A percentile compares a stretch with the other conserved stretches of the same genome.
Evolutionary conservation across 2,113 vertebrate species (phyloP).

Genomic region (Arizona elegans): DNA sequence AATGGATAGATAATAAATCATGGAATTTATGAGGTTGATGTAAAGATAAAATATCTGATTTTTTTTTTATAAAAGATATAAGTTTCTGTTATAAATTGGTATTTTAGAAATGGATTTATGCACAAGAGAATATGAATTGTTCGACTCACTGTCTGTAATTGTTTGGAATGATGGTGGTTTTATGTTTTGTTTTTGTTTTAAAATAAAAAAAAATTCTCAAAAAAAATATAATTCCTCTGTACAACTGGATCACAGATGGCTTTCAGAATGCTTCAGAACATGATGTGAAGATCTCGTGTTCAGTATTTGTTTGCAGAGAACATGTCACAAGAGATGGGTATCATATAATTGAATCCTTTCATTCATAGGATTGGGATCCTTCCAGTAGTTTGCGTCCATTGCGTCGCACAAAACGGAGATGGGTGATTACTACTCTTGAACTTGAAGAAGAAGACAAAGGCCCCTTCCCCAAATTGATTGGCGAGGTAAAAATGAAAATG

Average conservation of each 20-base stretch:
- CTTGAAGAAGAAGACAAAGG: slow-evolving; percentile 74
- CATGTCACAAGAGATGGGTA: background rate
- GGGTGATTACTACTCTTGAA: slow-evolving; percentile 79
- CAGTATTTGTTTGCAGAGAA: background rate
- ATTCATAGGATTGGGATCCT: background rate
- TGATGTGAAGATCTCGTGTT: background rate
- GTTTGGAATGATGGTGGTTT: no score
- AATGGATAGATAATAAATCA: no score
- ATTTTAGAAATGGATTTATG: no score
- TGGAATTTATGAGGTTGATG: no score
- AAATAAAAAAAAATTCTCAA: no score
- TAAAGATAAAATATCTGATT: no score
- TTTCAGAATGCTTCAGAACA: background rate
- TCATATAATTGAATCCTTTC: background rate
- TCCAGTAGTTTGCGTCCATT: slow-evolving; percentile 41
- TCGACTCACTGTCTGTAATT: no score
- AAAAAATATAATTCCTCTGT: no score
- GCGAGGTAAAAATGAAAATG: slow-evolving; percentile 59
- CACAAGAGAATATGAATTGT: no score
- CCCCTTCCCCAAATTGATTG: slow-evolving; percentile 67
- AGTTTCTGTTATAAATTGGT: no score
- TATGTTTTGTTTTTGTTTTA: no score
- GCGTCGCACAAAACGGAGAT: slow-evolving; percentile 73
- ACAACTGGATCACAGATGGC: background rate
- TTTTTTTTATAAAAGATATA: no score